Base-by-base conservation (phyloP, 2,113 vertebrate genomes). In the Rhinichthys klamathensis region DNA sequence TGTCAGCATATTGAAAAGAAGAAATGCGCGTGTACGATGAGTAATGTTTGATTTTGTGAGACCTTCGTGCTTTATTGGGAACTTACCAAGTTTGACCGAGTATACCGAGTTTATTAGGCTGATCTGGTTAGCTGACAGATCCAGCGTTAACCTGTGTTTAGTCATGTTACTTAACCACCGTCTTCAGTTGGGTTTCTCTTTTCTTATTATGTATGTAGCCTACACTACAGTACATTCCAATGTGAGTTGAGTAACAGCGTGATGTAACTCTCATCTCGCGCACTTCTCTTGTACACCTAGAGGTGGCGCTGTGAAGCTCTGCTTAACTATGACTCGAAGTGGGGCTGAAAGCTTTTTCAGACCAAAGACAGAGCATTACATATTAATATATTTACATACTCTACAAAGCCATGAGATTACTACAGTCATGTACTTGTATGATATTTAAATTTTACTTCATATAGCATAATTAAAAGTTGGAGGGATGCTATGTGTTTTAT, bases 241-340 rank as follows among this genome's bases (percentile, higher is more conserved):
- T 46, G 72, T 54, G 58, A 77, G 72, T 75, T 84, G 25, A 49
- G 27, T 84, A 77, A 84, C 27, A 30, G 21, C 21, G 73, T 84
- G 58, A 84, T 65, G 2, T 76, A 84, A 76, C n/a, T 13, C 32
- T 21, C 41, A 13, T 13, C 67, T 21, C 27, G 7, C 21, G 13
- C 11, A 60, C 23, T 79, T 60, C 3, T 61, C 35, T 15, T 1
- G 15, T 49, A 11, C 5, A 46, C 27, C 58, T 21, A 65, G 38
- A 65, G 73, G 41, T 61, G 46, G 73, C 83, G 41, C n/a, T 32
- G 11, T 38, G 65, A 11, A 35, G 49, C 46, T 49, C 46, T 13
- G 44, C 44, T 46, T 46, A 46, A 12, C 12, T 46, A 46, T 46
- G 44, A 13, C 10, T 46, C 49, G 9, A 46, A 73, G 70, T 5